These are phyloP conservation scores for Hymenopus coronatus DNA, from an alignment of 2,888 invertebrate species.

Conservation along the genomic window DNA sequence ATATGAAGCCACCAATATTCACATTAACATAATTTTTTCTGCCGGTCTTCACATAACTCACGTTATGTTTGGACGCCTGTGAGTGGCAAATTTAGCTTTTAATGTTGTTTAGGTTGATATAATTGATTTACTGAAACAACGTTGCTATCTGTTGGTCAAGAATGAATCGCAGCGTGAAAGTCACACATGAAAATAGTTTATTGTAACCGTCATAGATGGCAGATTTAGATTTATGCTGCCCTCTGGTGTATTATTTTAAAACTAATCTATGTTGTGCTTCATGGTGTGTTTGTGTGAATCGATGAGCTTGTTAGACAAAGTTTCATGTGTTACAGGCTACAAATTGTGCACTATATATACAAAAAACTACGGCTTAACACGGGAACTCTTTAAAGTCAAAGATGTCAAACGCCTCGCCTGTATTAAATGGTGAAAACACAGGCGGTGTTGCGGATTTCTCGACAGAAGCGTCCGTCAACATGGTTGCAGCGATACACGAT, in stretches of 20 bases:
- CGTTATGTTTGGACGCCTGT: no score
- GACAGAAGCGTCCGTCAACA: constrained; percentile 36
- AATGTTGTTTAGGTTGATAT: no score
- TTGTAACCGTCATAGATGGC: not conserved
- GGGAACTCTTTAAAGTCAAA: constrained; percentile 16
- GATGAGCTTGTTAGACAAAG: constrained; percentile 21
- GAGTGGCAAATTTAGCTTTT: no score
- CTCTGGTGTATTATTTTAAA: not conserved
- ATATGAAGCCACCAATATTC: no score
- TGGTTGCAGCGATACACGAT: constrained; percentile 36
- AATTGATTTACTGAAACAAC: not conserved
- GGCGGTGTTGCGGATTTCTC: constrained; percentile 34
- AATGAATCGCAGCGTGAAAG: not conserved
- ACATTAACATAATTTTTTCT: no score
- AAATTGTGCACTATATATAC: not conserved
- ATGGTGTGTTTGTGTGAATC: constrained; percentile 15
- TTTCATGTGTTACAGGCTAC: constrained; percentile 24
- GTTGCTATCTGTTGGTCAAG: not conserved
- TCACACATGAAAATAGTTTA: not conserved
- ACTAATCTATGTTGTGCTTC: constrained; percentile 19
- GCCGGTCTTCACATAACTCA: no score
- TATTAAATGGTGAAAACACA: constrained; percentile 36
- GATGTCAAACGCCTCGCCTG: constrained; percentile 33
- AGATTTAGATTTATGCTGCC: constrained; percentile 1
- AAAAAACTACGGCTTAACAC: not conserved